phyloP scores from a whole-genome alignment of 1,140 invertebrate genomes.

The Zophobas morio region DNA sequence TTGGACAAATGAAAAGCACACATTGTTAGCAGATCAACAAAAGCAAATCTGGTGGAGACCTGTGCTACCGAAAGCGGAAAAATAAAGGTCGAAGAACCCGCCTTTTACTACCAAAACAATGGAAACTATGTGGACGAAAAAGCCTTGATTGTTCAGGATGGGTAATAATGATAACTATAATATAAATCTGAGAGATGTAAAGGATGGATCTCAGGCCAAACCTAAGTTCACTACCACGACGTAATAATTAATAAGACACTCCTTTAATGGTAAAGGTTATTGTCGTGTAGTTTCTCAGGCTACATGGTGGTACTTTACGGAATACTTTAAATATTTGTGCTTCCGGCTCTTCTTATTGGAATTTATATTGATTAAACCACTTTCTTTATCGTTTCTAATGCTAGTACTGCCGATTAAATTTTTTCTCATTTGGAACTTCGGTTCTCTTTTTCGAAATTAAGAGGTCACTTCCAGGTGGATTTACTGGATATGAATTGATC shows the following conservation, averaged over 20 bases:
- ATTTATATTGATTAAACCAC: neutral
- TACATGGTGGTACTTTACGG: neutral
- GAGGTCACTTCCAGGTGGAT: too few relatives aligned
- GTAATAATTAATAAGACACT: slow-evolving; percentile 27
- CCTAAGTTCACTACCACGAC: slow-evolving; percentile 27
- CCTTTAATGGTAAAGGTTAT: slow-evolving; percentile 21
- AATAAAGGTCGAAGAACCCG: too few relatives aligned
- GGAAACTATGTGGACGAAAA: neutral
- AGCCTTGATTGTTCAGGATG: neutral
- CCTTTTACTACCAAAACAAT: too few relatives aligned
- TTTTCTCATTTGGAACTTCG: too few relatives aligned
- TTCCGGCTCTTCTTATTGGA: neutral
- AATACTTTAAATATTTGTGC: slow-evolving; percentile 15
- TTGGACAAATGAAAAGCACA: neutral
- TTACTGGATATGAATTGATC: too few relatives aligned
- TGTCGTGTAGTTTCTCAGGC: neutral
- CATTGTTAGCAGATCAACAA: too few relatives aligned
- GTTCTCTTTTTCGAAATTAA: too few relatives aligned
- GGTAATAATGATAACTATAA: too few relatives aligned
- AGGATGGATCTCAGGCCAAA: neutral
- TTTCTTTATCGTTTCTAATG: neutral
- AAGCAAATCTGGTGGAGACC: too few relatives aligned
- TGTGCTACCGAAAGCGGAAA: too few relatives aligned
- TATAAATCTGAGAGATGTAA: neutral
- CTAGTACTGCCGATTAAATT: neutral